These are phyloP conservation scores for Temnopleurus reevesii DNA, from an alignment of 53 echinoderm and acorn worm species.

Conservation along the genomic window DNA sequence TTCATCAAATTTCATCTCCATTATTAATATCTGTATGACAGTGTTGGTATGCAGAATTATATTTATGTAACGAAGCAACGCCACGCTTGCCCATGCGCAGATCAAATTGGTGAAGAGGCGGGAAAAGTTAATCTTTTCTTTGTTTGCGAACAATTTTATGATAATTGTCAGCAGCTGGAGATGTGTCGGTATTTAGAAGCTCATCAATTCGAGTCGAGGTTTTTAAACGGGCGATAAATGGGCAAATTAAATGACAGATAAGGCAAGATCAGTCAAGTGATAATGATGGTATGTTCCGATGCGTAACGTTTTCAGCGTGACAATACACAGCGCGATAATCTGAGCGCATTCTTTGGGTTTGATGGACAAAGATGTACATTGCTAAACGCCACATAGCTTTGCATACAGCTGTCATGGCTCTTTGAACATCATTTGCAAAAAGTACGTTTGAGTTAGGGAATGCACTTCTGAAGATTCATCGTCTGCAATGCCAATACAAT, in stretches of 20 bases:
- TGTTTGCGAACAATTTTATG: background rate
- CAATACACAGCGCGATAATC: background rate
- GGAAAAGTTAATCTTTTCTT: constrained; percentile 5
- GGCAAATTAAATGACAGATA: background rate
- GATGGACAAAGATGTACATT: background rate
- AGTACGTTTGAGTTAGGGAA: background rate
- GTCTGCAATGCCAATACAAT: background rate
- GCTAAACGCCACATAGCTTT: background rate
- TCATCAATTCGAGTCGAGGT: background rate
- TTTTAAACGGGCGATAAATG: background rate
- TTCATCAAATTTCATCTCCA: no score
- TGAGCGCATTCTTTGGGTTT: background rate
- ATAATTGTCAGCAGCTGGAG: background rate
- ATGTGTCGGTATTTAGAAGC: constrained; percentile 17
- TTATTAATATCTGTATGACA: no score
- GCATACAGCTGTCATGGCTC: background rate
- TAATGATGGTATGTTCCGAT: background rate
- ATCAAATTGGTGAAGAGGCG: background rate
- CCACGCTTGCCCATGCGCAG: background rate
- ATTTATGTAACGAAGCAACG: no score
- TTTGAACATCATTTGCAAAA: background rate
- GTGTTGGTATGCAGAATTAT: no score
- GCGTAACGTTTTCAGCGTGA: background rate
- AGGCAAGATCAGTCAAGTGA: background rate
- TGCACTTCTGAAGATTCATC: constrained; percentile 12